Base-by-base conservation (phyloP, 2,113 vertebrate genomes). In the Thunnus thynnus region DNA sequence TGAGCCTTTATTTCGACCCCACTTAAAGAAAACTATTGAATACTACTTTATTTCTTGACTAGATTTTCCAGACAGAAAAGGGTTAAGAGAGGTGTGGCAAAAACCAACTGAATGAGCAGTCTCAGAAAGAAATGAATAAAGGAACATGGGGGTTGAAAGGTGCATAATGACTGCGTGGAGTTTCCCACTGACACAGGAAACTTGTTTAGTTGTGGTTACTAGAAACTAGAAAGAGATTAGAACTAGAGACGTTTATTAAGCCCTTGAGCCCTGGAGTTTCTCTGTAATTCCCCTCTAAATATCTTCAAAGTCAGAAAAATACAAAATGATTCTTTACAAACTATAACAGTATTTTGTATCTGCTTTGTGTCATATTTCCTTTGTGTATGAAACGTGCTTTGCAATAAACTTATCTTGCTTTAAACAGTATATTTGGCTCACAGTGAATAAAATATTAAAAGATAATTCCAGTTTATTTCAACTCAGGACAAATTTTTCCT, bases 141-240 rank as follows among this genome's bases (percentile, higher is more conserved):
- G 13, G 4, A 76, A 60, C 5, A 9, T 0, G 11, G 2, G 47
- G 1, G 52, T 18, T 54, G 8, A 60, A 75, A 69, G 32, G 47
- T 68, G 25, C 22, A 51, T 0, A 25, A 63, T 72, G 69, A 76
- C 67, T 74, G 62, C 5, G 3, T 17, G 86, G 86, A 86, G 60
- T 86, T 89, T 77, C 85, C 89, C 67, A 64, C 52, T 16, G 1
- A 80, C 75, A 57, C 78, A 87, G 86, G 82, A 88, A 85, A 67
- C 20, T 12, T 1, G 11, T 32, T 72, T 6, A 13, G 44, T 78
- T 77, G 25, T 52, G 72, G 58, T 84, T 62, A 63, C 65, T 51
- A 73, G 20, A 75, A 65, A 82, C 60, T 48, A 69, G 55, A 76
- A 18, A 69, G 36, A 72, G 3, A 71, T 12, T 9, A 30, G 20